Evolutionary conservation across 2,888 invertebrate genomes (phyloP), one percentile per base, ranked within the genome.

Genomic region (Napeogenes inachia): DNA sequence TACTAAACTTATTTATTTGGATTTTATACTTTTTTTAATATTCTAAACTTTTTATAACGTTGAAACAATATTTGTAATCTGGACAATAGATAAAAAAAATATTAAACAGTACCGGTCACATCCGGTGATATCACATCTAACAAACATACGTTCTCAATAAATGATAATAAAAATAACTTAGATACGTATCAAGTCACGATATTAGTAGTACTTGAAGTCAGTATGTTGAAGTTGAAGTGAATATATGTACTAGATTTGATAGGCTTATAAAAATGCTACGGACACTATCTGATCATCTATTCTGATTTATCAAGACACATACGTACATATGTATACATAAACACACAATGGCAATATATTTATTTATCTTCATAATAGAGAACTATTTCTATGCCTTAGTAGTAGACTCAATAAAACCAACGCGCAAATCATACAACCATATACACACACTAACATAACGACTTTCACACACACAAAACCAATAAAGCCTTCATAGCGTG

Each of bases 151-250:
- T 50, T 38, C 30, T 50, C 30, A 4, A 4, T 47, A 21, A 60
- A 61, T 65, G 61, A 63, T 61, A 64, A 64, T 64, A 71, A 72
- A 73, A 72, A 69, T 71, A 66, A 68, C 68, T 71, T 69, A 73
- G 75, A 76, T 69, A 74, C 54, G 71, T 78, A 79, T 78, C 59
- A 12, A 62, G 73, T 80, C 79, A 80, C 79, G 80, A 76, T 68
- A 76, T 10, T 42, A 12, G 42, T 42, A 42, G 1, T 10, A 42
- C 8, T 42, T 42, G 10, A 42, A 42, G 8, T 42, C 10, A 42
- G 10, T 42, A 42, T 35, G 6, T 35, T 4, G 4, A 35, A 5
- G 6, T 73, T 66, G 65, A 75, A 75, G 76, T 78, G 73, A 77
- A 72, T 60, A 63, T 65, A 54, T 59, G 60, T 63, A 3, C 65